A percentile compares a stretch with the other conserved stretches of the same genome.
phyloP scores from a whole-genome alignment of 2,113 vertebrate genomes.

The Oenanthe melanoleuca region DNA sequence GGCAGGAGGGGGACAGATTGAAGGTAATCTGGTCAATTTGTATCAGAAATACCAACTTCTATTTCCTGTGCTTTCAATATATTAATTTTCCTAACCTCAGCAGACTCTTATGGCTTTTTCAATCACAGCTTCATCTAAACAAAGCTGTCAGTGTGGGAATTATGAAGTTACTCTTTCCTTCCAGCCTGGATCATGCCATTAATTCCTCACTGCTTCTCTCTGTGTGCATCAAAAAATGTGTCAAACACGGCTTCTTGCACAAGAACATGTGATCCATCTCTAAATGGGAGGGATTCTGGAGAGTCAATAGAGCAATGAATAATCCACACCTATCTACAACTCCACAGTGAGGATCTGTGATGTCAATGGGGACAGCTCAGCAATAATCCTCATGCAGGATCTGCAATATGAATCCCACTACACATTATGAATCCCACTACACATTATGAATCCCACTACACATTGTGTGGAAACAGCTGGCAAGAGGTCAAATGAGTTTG shows the following conservation, averaged over 20 bases:
- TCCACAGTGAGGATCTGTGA: not conserved
- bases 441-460: too few relatives aligned
- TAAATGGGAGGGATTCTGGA: not conserved
- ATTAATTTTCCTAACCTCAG: not conserved
- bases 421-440: fast-evolving
- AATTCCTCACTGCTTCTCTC: not conserved
- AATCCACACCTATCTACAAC: not conserved
- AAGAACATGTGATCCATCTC: not conserved
- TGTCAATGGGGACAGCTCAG: not conserved
- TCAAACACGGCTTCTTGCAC: not conserved
- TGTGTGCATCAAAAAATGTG: not conserved
- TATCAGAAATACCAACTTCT: not conserved
- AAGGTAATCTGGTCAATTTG: not conserved
- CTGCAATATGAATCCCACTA: not conserved
- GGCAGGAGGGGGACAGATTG: not conserved
- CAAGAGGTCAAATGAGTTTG: not conserved
- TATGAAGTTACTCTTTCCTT: not conserved
- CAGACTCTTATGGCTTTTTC: not conserved
- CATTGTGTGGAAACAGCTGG: not conserved
- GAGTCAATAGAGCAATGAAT: not conserved
- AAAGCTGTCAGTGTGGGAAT: not conserved
- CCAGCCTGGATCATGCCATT: not conserved
- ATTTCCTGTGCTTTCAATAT: not conserved
- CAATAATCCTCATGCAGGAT: not conserved
- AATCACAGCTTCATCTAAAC: not conserved